Evolutionary conservation across 2,797 vertebrate species (phyloP), one percentile per base, ranked within the genome.

Genomic region (Echeneis naucrates): DNA sequence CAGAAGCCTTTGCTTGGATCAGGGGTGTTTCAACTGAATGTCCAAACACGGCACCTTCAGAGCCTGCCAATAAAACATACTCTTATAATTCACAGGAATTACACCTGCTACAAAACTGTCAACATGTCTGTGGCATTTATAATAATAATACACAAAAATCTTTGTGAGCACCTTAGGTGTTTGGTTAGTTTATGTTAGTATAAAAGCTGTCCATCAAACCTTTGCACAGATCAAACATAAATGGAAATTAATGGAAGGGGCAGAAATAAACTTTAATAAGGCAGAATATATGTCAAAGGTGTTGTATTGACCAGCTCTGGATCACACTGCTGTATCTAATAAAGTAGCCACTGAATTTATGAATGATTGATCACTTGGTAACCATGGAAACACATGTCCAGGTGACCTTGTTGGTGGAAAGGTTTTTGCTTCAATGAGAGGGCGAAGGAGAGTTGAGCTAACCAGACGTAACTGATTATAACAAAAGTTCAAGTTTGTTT

Each of bases 1-100:
- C 95, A 66, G 94, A 95, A 56, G 94, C 92, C 48, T 93, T 95
- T 73, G 96, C 94, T 92, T 92, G 95, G 94, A 98, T 94, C 81
- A 96, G 95, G 1, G 96, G 96, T 23, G 97, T 97, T 89, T 98
- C 97, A 19, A 97, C 95, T 37, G 97, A 98, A 50, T 95, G 95
- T 38, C 94, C 95, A 68, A 98, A 97, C 23, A 97, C 93, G 14
- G 95, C 96, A 63, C 97, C 97, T 88, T 97, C 97, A 0, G 95
- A 95, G 69, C 97, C 97, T 98, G 53, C 7, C 1, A 8, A 61
- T n/a, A 8, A 45, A 66, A 67, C 1, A 5, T 4, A 51, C 1
- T 6, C 42, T 44, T 19, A 63, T 0, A 4, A 62, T 53, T 72
- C 44, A 67, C 12, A 50, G 55, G 42, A 50, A 27, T 13, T 26